Evolutionary conservation across 2,888 invertebrate species (phyloP).

Genomic region (Ecdyonurus torrentis): DNA sequence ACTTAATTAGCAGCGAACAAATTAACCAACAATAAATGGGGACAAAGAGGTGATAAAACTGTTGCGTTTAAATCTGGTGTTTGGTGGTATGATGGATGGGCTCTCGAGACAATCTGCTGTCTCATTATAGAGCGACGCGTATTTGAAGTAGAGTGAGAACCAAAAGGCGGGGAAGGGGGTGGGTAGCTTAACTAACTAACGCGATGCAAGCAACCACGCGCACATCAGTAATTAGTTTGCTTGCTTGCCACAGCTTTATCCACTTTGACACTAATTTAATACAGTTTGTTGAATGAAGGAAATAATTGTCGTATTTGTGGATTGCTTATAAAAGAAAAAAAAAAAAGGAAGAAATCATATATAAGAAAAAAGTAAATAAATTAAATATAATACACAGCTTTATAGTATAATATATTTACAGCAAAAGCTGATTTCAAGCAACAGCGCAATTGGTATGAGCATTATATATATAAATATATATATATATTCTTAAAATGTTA

Average conservation of each 20-base stretch:
- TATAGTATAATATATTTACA: no score
- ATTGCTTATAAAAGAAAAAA: no score
- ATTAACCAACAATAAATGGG: neutral
- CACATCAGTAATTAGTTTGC: neutral
- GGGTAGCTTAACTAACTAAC: neutral
- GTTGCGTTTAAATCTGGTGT: neutral
- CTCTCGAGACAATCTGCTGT: neutral
- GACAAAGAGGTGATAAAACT: neutral
- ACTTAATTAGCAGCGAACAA: neutral
- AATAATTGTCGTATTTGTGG: no score
- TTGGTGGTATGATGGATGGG: neutral
- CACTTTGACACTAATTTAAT: neutral
- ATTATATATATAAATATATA: no score
- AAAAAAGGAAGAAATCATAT: no score
- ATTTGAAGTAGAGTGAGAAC: neutral
- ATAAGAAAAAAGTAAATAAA: no score
- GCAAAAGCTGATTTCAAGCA: no score
- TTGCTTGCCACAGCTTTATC: neutral
- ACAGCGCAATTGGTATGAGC: no score
- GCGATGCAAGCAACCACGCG: neutral
- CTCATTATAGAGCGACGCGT: neutral
- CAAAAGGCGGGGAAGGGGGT: neutral
- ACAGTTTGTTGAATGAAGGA: neutral
- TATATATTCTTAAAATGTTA: no score
- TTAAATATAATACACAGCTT: no score